A percentile compares a stretch with the other conserved stretches of the same genome.
phyloP scores from a whole-genome alignment of 2,113 vertebrate genomes.

The Struthio camelus region DNA sequence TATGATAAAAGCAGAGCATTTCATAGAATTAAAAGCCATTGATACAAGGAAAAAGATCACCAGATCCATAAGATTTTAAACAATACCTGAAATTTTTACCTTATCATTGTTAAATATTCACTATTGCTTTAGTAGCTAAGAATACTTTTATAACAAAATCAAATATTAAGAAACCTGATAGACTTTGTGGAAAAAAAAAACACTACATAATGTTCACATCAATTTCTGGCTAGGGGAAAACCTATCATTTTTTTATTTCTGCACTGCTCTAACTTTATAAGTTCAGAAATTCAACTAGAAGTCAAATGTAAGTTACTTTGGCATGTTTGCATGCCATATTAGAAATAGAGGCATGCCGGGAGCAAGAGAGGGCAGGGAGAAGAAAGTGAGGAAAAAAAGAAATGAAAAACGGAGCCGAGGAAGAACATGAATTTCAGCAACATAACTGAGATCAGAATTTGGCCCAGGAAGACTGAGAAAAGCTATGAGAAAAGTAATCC shows the following conservation, averaged over 20 bases:
- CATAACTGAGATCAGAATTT: neutral
- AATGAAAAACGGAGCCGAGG: neutral
- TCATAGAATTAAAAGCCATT: neutral
- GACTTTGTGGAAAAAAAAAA: neutral
- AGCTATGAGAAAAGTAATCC: neutral
- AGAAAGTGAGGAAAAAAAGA: neutral
- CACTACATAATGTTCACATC: neutral
- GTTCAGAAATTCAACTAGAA: neutral
- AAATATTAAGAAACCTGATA: neutral
- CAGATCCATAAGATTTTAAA: too few species aligned
- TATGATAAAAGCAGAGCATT: neutral
- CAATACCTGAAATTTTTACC: neutral
- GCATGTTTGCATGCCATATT: rapidly evolving
- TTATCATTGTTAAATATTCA: neutral
- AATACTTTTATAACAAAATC: neutral
- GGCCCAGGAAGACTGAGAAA: neutral
- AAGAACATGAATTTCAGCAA: neutral
- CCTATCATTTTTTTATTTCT: neutral
- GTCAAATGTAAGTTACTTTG: too few species aligned
- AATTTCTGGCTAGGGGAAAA: neutral
- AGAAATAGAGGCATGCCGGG: neutral
- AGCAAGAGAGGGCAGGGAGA: too few species aligned
- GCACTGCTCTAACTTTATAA: neutral
- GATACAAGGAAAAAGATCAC: neutral
- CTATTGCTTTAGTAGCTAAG: neutral